A percentile compares a stretch with the other conserved stretches of the same genome.
phyloP scores from a whole-genome alignment of 2,888 invertebrate species.

The Gastracanthus pulcherrimus region DNA sequence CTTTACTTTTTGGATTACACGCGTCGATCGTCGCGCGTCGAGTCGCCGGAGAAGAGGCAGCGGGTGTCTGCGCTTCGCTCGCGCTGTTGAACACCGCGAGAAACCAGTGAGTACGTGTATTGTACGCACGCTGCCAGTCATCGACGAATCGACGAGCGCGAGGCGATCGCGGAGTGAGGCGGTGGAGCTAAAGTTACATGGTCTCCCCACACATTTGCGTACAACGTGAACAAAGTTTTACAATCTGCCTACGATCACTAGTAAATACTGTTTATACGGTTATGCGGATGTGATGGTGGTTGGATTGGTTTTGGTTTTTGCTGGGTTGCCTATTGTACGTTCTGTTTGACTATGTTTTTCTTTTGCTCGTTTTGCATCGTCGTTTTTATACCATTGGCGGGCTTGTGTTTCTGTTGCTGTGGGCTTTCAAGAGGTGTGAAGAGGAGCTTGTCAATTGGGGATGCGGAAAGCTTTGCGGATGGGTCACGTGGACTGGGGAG shows the following conservation, averaged over 20 bases:
- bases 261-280: slow-evolving; percentile 61
- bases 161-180: slow-evolving; percentile 53
- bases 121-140: too few relatives aligned
- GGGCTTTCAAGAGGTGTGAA: slow-evolving; percentile 31
- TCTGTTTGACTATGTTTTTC: slow-evolving; percentile 56
- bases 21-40: slow-evolving; percentile 47
- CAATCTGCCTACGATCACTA: slow-evolving; percentile 71
- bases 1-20: slow-evolving; percentile 44
- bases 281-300: slow-evolving; percentile 54
- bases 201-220: slow-evolving; percentile 78
- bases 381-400: slow-evolving; percentile 53
- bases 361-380: slow-evolving; percentile 47
- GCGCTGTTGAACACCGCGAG: too few relatives aligned
- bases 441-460: slow-evolving; percentile 19
- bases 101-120: too few relatives aligned
- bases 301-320: slow-evolving; percentile 3
- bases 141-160: slow-evolving; percentile 46
- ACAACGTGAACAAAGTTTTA: slow-evolving; percentile 76
- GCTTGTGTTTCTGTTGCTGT: slow-evolving; percentile 48
- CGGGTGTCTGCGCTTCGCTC: background rate
- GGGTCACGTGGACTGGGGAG: slow-evolving; percentile 37
- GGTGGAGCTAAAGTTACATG: slow-evolving; percentile 77
- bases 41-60: background rate
- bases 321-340: slow-evolving; percentile 33
- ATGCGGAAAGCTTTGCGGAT: background rate